A percentile compares a stretch with the other conserved stretches of the same genome.
phyloP scores from a whole-genome alignment of 2,888 invertebrate genomes.

The Empis stercorea region DNA sequence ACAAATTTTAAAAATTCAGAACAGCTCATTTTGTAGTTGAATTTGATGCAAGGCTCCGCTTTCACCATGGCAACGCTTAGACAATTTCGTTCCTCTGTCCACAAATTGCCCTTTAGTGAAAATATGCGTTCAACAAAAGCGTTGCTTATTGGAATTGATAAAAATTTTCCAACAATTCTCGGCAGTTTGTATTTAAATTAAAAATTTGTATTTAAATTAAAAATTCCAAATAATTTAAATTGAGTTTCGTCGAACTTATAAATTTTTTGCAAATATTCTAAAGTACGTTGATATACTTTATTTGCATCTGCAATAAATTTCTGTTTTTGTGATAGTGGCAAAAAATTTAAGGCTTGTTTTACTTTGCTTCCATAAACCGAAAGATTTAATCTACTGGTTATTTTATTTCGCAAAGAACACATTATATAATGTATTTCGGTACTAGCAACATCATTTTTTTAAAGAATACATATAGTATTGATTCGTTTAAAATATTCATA shows the following conservation, averaged over 20 bases:
- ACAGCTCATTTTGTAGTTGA: no score
- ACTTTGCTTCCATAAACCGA: background rate
- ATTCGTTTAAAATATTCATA: background rate
- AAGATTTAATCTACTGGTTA: background rate
- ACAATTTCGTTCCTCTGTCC: background rate
- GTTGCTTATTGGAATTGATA: background rate
- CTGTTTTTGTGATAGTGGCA: background rate
- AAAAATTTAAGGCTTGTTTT: background rate
- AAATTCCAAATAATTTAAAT: background rate
- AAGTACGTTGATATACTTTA: background rate
- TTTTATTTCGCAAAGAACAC: background rate
- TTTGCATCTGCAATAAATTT: background rate
- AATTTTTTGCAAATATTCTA: background rate
- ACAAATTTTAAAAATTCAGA: no score
- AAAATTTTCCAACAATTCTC: background rate
- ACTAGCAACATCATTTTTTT: background rate
- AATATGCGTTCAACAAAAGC: background rate
- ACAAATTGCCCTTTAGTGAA: background rate
- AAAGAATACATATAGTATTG: background rate
- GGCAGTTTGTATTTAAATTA: background rate
- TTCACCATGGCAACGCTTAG: background rate
- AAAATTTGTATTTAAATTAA: background rate
- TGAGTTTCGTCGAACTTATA: background rate
- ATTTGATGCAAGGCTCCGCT: background rate
- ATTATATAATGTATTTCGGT: background rate